These are phyloP conservation scores for Poicephalus gulielmi DNA, from an alignment of 2,113 vertebrate species.

Conservation along the genomic window DNA sequence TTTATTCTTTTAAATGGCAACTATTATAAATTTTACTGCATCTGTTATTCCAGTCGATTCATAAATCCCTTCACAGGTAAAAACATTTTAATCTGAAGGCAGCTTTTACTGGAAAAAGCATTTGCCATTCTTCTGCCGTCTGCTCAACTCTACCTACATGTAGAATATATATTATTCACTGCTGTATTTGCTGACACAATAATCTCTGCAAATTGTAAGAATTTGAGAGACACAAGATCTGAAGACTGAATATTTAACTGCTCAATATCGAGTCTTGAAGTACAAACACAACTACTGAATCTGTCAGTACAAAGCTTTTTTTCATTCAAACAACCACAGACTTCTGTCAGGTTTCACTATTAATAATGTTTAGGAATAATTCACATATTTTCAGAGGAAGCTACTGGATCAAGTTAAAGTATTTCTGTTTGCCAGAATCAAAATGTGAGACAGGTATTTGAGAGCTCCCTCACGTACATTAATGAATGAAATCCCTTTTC, in stretches of 20 bases:
- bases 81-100: background rate
- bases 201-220: background rate
- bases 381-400: background rate
- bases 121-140: background rate
- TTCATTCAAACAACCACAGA: background rate
- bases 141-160: background rate
- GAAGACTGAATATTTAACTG: background rate
- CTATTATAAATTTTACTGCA: background rate
- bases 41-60: background rate
- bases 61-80: background rate
- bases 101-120: background rate
- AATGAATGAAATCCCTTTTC: background rate
- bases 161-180: background rate
- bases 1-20: background rate
- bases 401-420: background rate
- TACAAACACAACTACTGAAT: background rate
- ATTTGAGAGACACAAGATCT: background rate
- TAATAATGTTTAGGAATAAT: background rate
- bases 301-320: background rate
- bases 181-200: background rate
- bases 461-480: background rate
- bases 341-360: background rate
- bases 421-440: background rate
- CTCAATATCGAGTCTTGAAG: background rate
- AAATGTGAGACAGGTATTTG: background rate